These are phyloP conservation scores for Phrixothrix hirtus DNA, from an alignment of 2,888 invertebrate genomes.

Conservation along the genomic window DNA sequence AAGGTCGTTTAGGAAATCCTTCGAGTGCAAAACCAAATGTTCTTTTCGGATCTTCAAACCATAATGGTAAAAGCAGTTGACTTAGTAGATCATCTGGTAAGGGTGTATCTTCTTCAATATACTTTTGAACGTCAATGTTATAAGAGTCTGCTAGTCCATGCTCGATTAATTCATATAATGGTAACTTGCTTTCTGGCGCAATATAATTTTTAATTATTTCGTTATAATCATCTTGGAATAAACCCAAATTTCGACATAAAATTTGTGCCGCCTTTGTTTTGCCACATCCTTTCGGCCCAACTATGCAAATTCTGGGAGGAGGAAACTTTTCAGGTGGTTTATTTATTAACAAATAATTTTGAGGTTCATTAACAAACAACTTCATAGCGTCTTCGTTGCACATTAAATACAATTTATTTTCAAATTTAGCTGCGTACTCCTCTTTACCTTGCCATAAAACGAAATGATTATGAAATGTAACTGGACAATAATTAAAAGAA, in stretches of 20 bases:
- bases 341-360: constrained; percentile 57
- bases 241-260: constrained; percentile 61
- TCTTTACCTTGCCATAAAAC: constrained; percentile 66
- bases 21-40: constrained; percentile 63
- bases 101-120: constrained; percentile 58
- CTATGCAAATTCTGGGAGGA: constrained; percentile 61
- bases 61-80: constrained; percentile 49
- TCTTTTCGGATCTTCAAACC: constrained; percentile 60
- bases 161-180: constrained; percentile 21
- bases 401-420: constrained; percentile 61
- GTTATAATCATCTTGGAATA: constrained; percentile 60
- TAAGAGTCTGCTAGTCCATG: constrained; percentile 15
- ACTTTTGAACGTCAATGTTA: constrained; percentile 47
- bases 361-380: constrained; percentile 59
- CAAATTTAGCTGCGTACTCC: constrained; percentile 59
- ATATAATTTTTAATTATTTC: constrained; percentile 37
- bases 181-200: constrained; percentile 25
- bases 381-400: constrained; percentile 58
- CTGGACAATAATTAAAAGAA: constrained; percentile 65
- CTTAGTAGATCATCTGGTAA: constrained; percentile 57
- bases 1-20: constrained; percentile 63
- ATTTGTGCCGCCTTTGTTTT: constrained; percentile 59
- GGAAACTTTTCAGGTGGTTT: constrained; percentile 58
- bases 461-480: constrained; percentile 60
- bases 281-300: constrained; percentile 62